These are phyloP conservation scores for Talpa occidentalis DNA, from an alignment of 2,113 vertebrate genomes.

Conservation along the genomic window DNA sequence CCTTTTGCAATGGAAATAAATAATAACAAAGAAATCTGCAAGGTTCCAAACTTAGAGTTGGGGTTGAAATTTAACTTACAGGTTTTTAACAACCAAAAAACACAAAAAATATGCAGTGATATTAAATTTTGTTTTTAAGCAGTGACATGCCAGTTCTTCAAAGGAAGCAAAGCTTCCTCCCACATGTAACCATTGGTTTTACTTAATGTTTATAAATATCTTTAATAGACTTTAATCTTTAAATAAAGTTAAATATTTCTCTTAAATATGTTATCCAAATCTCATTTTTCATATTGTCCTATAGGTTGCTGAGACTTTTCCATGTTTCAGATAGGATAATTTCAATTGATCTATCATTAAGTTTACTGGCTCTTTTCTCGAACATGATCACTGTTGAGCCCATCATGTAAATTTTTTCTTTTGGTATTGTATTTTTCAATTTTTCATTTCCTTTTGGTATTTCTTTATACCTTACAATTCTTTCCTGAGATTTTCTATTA, in stretches of 20 bases:
- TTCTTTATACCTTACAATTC: background rate
- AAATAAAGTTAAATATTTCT: no score
- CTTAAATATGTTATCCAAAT: background rate
- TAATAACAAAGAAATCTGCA: background rate
- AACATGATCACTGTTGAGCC: background rate
- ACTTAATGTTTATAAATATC: conserved; percentile 12
- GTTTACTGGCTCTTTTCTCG: background rate
- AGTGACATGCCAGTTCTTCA: background rate
- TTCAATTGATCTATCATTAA: background rate
- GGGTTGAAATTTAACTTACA: background rate
- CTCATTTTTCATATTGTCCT: background rate
- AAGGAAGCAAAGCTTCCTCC: background rate
- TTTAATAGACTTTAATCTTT: background rate
- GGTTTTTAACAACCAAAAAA: background rate
- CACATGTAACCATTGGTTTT: background rate
- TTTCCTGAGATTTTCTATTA: background rate
- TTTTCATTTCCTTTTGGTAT: conserved; percentile 31
- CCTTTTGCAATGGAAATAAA: conserved; percentile 36
- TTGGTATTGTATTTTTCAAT: background rate
- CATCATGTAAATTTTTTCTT: background rate
- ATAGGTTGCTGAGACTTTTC: background rate
- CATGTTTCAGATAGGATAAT: background rate
- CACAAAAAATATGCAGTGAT: background rate
- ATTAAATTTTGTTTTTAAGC: background rate
- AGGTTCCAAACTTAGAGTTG: background rate